phyloP scores from a whole-genome alignment of 1,140 invertebrate genomes.

The Papilio dardanus region DNA sequence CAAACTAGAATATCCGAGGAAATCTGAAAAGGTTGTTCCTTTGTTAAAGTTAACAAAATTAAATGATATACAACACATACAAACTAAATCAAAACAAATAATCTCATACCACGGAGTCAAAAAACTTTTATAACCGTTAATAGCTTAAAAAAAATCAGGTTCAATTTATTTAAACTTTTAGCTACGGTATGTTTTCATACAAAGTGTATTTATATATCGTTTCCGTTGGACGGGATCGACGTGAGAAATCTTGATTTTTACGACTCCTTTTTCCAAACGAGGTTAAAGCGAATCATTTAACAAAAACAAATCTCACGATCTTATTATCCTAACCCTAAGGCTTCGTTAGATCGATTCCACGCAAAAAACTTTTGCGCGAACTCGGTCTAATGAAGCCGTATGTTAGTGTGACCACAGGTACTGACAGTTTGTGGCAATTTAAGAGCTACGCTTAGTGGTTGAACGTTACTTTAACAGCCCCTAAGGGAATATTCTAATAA shows the following conservation, averaged over 20 bases:
- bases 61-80: background rate
- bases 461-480: too few relatives aligned
- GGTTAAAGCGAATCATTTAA: constrained; percentile 14
- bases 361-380: too few relatives aligned
- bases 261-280: constrained; percentile 8
- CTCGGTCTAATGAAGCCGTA: too few relatives aligned
- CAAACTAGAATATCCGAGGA: background rate
- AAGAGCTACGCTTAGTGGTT: too few relatives aligned
- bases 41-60: background rate
- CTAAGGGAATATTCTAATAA: too few relatives aligned
- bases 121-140: constrained; percentile 7
- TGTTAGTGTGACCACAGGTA: constrained; percentile 1
- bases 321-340: constrained; percentile 16
- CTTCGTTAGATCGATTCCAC: too few relatives aligned
- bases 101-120: background rate
- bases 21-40: background rate
- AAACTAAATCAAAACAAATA: background rate
- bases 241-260: constrained; percentile 24
- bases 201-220: constrained; percentile 20
- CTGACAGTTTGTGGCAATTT: background rate
- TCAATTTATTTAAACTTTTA: background rate
- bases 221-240: constrained; percentile 10
- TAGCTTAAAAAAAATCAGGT: background rate
- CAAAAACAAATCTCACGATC: constrained; percentile 9
- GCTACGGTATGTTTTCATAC: background rate